Conservation (phyloP, 2,113 vertebrate genomes). For the Bungarus multicinctus region DNA sequence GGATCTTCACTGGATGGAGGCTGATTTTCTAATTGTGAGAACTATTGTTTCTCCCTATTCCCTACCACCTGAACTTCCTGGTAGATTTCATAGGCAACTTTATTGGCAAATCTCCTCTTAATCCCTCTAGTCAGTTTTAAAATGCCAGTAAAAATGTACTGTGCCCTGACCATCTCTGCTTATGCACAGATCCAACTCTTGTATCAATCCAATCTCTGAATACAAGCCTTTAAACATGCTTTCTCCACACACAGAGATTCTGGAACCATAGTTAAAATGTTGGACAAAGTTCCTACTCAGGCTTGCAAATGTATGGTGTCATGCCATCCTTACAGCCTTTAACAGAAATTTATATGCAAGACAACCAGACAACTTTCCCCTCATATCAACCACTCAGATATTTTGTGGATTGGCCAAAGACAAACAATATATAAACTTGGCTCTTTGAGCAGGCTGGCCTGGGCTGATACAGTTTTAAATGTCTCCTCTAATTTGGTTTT, state of each 20-base stretch:
- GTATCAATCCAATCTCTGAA: background rate
- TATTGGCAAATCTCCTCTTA: background rate
- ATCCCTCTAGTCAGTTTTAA: background rate
- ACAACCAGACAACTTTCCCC: background rate
- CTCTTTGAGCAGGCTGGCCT: too few relatives aligned
- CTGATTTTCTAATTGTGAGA: background rate
- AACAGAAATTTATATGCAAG: background rate
- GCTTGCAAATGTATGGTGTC: background rate
- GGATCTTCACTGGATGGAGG: background rate
- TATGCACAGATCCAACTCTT: background rate
- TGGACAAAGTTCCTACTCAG: background rate
- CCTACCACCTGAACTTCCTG: background rate
- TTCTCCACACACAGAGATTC: background rate
- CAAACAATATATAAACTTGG: background rate
- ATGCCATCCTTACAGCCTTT: background rate
- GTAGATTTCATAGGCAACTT: background rate
- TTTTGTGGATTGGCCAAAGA: background rate
- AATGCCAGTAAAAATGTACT: background rate
- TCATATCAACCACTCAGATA: background rate
- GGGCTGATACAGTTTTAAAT: too few relatives aligned
- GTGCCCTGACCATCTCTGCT: background rate
- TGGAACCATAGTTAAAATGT: background rate
- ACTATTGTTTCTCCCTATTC: background rate
- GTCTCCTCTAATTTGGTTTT: too few relatives aligned
- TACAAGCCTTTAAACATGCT: background rate